Base-by-base conservation (phyloP, 1,140 invertebrate genomes). In the Cecropterus lyciades region DNA sequence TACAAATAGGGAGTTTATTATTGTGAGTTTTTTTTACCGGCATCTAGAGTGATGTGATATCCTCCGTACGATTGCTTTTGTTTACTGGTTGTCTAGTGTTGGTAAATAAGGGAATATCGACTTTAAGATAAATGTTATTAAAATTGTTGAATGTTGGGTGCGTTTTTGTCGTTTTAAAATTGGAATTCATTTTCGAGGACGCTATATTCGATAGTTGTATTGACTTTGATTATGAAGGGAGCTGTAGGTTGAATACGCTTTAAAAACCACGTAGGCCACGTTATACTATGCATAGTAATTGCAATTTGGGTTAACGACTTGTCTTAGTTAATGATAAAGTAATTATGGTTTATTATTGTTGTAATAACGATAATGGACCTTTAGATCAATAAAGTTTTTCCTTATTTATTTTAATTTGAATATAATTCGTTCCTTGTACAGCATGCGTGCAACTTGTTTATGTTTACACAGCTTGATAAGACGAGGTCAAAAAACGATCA, bases 301-400 rank as follows among this genome's bases (percentile, higher is more conserved):
- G 72, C 74, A 73, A 84, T 75, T 75, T 75, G 56, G 79, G 81
- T 73, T 80, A 80, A 78, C 69, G 66, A 68, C 43, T 14, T 62
- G 13, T 60, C 57, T 51, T 68, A 51, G 68, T 67, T 45, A 10
- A 49, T 13, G 62, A 65, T 76, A 69, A 69, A 62, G 49, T 74
- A 52, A 75, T 65, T 69, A 75, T 37, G 48, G 24, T 20, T 56
- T 73, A 70, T 69, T 69, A 43, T 57, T 59, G 40, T 74, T 66
- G 53, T 70, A 46, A 69, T 69, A 70, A 52, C 55, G 67, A 70
- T 75, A 64, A 73, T 64, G 11, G 53, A 40, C 13, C 37, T 16
- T 70, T 37, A 59, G 66, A 69, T 82, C 62, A 64, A 51, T 70
- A 59, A 62, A 69, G 49, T 51, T 77, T 76, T 51, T 79, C 73